Base-by-base conservation (phyloP, 1,140 invertebrate genomes). In the Penaeus chinensis region DNA sequence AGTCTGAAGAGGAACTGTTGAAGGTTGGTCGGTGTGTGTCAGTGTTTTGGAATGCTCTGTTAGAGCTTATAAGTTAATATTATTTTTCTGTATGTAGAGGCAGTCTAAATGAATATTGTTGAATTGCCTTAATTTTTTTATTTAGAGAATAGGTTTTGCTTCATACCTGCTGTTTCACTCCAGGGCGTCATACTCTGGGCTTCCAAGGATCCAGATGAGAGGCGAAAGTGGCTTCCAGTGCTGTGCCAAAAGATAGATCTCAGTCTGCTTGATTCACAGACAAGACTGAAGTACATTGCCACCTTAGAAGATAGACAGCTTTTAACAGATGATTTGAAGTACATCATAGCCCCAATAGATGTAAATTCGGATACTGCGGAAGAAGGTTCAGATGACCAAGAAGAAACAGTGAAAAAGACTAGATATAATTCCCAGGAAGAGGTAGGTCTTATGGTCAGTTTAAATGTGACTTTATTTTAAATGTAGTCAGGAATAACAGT, bases 341-440 rank as follows among this genome's bases (percentile, higher is more conserved):
- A 85, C 22, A 66, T 79, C 32, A 27, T 85, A 47, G 27, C 47
- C 24, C 84, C 84, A 16, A 42, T 32, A 11, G 86, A 62, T 18
- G 13, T 82, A 22, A 65, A 62, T 32, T 82, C 27, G n/a, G 22
- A 66, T 83, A 69, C 42, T 60, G 24, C 27, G 4, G 24, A 82
- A 5, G 60, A 83, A 24, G 61, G 71, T 20, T 84, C 66, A 76
- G 82, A 76, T 20, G 27, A 84, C 27, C 82, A 84, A 27, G 54
- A 76, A 27, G 54, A 76, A 27, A 32, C n/a, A 0, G 20, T n/a
- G 3, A 84, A 77, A 54, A 87, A 63, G 71, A 63, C 27, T 22
- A 82, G 86, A 32, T 62, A 87, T 76, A 82, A 82, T 83, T 65
- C 80, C 3, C 61, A 37, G 60, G 86, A 87, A 42, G 86, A 87